Conservation (phyloP, 1,140 invertebrate species). For the Ips nitidus region DNA sequence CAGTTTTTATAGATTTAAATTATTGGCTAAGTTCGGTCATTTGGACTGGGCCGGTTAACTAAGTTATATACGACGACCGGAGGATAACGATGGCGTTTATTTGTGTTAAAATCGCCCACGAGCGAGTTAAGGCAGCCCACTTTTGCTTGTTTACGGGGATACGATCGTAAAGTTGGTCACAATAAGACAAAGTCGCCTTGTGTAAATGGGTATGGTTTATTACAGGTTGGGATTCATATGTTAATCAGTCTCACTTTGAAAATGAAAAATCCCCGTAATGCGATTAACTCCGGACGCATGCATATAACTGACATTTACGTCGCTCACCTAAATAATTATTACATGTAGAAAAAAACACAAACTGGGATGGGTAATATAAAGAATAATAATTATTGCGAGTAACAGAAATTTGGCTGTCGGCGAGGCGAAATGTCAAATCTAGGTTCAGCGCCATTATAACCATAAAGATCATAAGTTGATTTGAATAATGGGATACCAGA, state of each 20-base stretch:
- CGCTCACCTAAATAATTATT: neutral
- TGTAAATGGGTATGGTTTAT: constrained; percentile 27
- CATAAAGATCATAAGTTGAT: no score
- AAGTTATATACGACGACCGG: constrained; percentile 31
- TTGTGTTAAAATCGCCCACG: constrained; percentile 34
- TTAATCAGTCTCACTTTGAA: constrained; percentile 6
- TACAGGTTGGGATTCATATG: constrained; percentile 19
- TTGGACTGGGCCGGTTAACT: constrained; percentile 31
- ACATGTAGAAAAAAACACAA: no score
- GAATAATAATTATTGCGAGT: no score
- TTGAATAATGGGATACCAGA: no score
- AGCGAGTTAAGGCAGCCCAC: constrained; percentile 32
- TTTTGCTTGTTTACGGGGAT: constrained; percentile 34
- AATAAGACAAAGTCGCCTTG: constrained; percentile 26
- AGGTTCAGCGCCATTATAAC: no score
- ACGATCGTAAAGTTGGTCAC: constrained; percentile 27
- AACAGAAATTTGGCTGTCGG: no score
- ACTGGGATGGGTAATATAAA: no score
- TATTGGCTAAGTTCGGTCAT: constrained; percentile 35
- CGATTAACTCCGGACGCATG: neutral
- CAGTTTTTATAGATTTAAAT: constrained; percentile 36
- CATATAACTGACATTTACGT: neutral
- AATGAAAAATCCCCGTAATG: neutral
- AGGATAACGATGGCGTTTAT: constrained; percentile 34
- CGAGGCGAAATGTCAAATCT: no score